Percentiles rank a stretch among this genome's conserved stretches.
Conservation (phyloP, 2,797 vertebrate genomes). For the Pipistrellus kuhlii region DNA sequence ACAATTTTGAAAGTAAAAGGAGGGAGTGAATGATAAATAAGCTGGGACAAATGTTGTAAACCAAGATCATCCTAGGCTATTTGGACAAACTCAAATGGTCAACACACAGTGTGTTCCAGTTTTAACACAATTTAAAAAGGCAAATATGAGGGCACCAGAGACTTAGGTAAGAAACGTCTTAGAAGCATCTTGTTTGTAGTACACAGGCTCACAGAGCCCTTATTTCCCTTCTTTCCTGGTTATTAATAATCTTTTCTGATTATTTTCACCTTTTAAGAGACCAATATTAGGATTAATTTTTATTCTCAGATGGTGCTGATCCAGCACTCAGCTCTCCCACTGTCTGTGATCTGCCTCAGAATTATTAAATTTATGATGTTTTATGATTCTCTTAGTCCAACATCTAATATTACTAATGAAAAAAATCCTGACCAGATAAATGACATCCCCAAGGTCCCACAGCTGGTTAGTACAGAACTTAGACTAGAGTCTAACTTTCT, state of each 20-base stretch:
- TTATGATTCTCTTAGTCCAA: slow-evolving; percentile 14
- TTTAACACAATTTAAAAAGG: not conserved
- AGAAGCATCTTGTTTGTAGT: not conserved
- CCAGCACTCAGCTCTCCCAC: not conserved
- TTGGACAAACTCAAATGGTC: not conserved
- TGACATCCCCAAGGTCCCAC: not conserved
- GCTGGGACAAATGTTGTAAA: not conserved
- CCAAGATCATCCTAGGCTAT: not conserved
- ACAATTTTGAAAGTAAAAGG: not conserved
- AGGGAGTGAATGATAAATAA: not conserved
- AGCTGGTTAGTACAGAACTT: not conserved
- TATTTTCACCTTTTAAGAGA: not conserved
- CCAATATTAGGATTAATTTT: not conserved
- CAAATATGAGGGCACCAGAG: not conserved
- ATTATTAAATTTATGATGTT: slow-evolving; percentile 51
- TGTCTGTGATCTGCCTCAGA: not conserved
- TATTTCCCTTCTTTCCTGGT: not conserved
- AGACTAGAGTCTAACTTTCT: not conserved
- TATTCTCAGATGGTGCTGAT: not conserved
- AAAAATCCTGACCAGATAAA: slow-evolving; percentile 7
- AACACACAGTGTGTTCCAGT: not conserved
- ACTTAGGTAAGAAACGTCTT: not conserved
- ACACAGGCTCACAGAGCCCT: not conserved
- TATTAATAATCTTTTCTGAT: not conserved
- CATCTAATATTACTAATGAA: slow-evolving; percentile 54